Percentiles rank a stretch among this genome's conserved stretches.
Conservation (phyloP, 2,113 vertebrate genomes). For the Hiodon tergisus region DNA sequence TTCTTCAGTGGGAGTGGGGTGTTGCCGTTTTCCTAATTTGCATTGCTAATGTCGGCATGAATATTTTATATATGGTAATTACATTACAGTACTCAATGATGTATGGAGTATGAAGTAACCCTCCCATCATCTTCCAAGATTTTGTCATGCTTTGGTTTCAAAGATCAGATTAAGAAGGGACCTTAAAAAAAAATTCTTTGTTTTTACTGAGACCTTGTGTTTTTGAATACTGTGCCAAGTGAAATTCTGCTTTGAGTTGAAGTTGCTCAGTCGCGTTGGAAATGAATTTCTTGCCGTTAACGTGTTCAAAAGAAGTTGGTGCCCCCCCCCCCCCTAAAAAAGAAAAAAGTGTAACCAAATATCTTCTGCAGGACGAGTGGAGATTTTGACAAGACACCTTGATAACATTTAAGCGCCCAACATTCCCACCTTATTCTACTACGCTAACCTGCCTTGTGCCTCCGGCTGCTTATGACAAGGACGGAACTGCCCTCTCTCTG, state of each 20-base stretch:
- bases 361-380: constrained; percentile 42
- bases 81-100: no score
- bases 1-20: no score
- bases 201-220: constrained; percentile 5
- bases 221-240: constrained; percentile 30
- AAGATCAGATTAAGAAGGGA: no score
- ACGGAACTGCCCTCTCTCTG: constrained; percentile 14
- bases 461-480: constrained; percentile 51
- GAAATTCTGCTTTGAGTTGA: constrained; percentile 20
- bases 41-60: no score
- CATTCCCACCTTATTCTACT: constrained; percentile 50
- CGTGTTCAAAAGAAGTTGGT: constrained; percentile 22
- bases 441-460: constrained; percentile 56
- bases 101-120: no score
- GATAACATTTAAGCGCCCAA: constrained; percentile 29
- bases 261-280: constrained; percentile 5
- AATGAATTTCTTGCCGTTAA: constrained; percentile 49
- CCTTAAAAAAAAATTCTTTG: background rate
- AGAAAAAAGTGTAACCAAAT: constrained; percentile 37
- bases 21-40: no score
- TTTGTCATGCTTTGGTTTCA: no score
- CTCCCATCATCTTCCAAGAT: no score
- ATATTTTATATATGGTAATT: no score
- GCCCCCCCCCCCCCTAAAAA: no score
- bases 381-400: constrained; percentile 25